Evolutionary conservation across 2,113 vertebrate species (phyloP), one percentile per base, ranked within the genome.

Genomic region (Pristiophorus japonicus): DNA sequence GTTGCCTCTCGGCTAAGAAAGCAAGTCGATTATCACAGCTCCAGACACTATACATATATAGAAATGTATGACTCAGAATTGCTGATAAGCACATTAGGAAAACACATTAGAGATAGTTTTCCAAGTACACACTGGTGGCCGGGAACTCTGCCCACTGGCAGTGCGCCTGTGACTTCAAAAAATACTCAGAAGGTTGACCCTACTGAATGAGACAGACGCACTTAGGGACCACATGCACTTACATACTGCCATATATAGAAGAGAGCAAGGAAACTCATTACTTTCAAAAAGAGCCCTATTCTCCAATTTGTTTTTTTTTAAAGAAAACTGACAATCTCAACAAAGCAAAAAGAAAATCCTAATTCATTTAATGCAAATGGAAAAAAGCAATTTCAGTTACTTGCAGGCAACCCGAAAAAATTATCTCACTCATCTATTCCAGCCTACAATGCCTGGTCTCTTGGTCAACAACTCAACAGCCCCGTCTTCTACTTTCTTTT

Each of bases 21-120:
- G 55, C 88, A 92, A 63, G 88, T 92, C n/a, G 88, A 92, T 92
- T 59, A 92, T 92, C 88, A 63, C 59, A 92, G 59, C 22, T n/a
- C n/a, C 45, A 85, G 47, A 92, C 88, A 38, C 59, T 62, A 92
- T n/a, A 59, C 87, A 90, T 90, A 92, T 92, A 92, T 63, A 92
- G 88, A 63, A 92, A 63, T 63, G 34, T 7, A 62, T 92, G 88
- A 92, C 88, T 92, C 88, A 92, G 63, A 92, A 92, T 34, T n/a
- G 59, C 88, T 92, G 88, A 92, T 92, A 92, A 92, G 59, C 88
- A 92, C 88, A 92, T 63, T 92, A 92, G 62, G 59, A 92, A 63
- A 92, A 63, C 88, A 92, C 18, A 92, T 63, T 63, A n/a, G 30
- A 92, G 88, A 92, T 92, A 92, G 22, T 63, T 92, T 92, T 92